Evolutionary conservation across 1,140 invertebrate genomes (phyloP).

Genomic region (Pogonomyrmex californicus): DNA sequence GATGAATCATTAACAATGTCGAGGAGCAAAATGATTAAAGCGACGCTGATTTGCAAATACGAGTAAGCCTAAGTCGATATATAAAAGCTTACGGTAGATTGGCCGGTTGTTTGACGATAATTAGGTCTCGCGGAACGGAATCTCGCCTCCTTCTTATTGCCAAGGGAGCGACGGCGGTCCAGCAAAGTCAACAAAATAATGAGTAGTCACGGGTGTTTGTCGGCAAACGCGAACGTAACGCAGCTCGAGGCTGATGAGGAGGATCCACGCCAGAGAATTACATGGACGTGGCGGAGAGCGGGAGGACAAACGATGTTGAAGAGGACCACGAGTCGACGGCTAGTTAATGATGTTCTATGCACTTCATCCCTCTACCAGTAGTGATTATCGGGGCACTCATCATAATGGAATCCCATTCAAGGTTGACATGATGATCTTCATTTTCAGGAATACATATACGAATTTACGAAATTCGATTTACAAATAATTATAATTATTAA

Average conservation of each 20-base stretch:
- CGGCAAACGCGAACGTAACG: conserved; percentile 57
- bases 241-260: conserved; percentile 41
- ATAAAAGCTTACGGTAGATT: conserved; percentile 46
- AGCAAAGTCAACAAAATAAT: conserved; percentile 81
- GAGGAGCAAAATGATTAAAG: conserved; percentile 42
- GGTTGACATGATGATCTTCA: not conserved
- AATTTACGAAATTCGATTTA: not conserved
- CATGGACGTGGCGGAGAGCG: conserved; percentile 8
- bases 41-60: conserved; percentile 53
- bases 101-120: conserved; percentile 72
- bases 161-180: conserved; percentile 53
- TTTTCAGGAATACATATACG: not conserved
- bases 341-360: conserved; percentile 83
- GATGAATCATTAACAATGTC: not conserved
- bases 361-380: conserved; percentile 73
- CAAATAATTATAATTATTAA: conserved; percentile 16
- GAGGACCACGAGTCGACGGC: conserved; percentile 80
- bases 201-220: conserved; percentile 75
- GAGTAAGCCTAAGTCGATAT: conserved; percentile 20
- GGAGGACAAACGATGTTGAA: conserved; percentile 69
- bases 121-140: conserved; percentile 67
- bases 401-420: not conserved
- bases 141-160: conserved; percentile 25
- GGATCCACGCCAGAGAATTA: conserved; percentile 61
- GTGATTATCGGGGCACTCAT: conserved; percentile 73